A percentile compares a stretch with the other conserved stretches of the same genome.
These are phyloP conservation scores for Henricia sp. DNA, from an alignment of 53 echinoderm and acorn worm genomes.

Conservation along the genomic window DNA sequence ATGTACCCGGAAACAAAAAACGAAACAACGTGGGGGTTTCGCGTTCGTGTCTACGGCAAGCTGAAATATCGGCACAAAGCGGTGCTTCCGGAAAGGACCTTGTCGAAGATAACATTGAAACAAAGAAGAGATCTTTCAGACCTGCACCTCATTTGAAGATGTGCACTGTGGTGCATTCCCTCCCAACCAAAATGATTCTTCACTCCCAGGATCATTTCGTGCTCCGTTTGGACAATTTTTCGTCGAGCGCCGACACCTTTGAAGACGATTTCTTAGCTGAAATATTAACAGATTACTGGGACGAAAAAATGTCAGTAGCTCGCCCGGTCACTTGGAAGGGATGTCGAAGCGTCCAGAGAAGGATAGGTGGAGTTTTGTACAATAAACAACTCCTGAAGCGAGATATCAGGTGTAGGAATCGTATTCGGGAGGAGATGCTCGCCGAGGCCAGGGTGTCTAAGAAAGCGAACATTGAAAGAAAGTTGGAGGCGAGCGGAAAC, in stretches of 20 bases:
- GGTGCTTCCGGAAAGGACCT: background rate
- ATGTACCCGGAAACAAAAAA: too few relatives aligned
- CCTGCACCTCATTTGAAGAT: conserved; percentile 17
- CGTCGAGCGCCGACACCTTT: background rate
- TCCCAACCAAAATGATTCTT: background rate
- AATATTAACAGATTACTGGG: conserved; percentile 30
- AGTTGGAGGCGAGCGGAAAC: too few relatives aligned
- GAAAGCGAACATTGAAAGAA: too few relatives aligned
- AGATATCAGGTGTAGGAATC: too few relatives aligned
- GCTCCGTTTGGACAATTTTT: background rate
- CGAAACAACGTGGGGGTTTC: background rate
- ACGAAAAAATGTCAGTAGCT: background rate
- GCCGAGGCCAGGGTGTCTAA: too few relatives aligned
- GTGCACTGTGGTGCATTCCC: background rate
- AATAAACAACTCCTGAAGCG: too few relatives aligned
- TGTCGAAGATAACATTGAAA: background rate
- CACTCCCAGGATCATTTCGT: background rate
- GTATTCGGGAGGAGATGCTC: too few relatives aligned
- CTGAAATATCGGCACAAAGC: background rate
- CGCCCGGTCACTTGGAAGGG: background rate
- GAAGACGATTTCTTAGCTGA: conserved; percentile 33
- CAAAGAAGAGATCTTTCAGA: conserved; percentile 11
- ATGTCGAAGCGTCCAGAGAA: too few relatives aligned
- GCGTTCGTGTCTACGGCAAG: background rate
- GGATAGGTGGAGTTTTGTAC: too few relatives aligned